Evolutionary conservation across 2,797 vertebrate species (phyloP), one percentile per base, ranked within the genome.

Genomic region (Paratrypauchen microcephalus): DNA sequence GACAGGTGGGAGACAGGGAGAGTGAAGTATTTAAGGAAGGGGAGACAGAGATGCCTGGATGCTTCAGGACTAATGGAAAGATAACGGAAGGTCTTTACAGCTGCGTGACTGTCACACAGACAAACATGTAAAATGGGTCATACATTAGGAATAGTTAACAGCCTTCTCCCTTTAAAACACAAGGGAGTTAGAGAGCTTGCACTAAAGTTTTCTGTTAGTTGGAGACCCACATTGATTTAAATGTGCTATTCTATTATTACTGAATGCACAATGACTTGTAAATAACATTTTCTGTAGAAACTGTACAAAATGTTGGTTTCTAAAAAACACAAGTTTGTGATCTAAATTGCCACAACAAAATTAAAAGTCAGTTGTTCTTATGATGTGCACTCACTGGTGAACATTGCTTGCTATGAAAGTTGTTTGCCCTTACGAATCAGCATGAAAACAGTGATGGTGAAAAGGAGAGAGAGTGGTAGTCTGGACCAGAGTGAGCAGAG

Each of bases 1-100:
- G 81, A 86, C 78, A 86, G 80, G 75, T 50, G 80, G 81, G 63
- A 76, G 75, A 81, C 26, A 21, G 79, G 66, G 26, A 75, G 72
- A 81, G 76, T 26, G 68, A 72, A 66, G 74, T 77, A 55, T 85
- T 81, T 77, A 73, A 78, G 28, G 68, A 47, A 54, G 65, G 68
- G 56, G 2, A 56, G 66, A 72, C 56, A 64, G 66, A 76, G 67
- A 78, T 70, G 78, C 70, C 41, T 9, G 6, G 73, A 76, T 58
- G 63, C 54, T 62, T 82, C 64, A 48, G 72, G 41, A 39, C 72
- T 83, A 84, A 86, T 80, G 67, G 66, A 80, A 71, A 18, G 19
- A 82, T 71, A 50, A 60, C 24, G 59, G 54, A 77, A 68, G 61
- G 50, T 61, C 75, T 70, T 83, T 60, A 74, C 64, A 67, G 63